Conservation (phyloP, 2,797 vertebrate genomes). For the Margarornis squamiger region DNA sequence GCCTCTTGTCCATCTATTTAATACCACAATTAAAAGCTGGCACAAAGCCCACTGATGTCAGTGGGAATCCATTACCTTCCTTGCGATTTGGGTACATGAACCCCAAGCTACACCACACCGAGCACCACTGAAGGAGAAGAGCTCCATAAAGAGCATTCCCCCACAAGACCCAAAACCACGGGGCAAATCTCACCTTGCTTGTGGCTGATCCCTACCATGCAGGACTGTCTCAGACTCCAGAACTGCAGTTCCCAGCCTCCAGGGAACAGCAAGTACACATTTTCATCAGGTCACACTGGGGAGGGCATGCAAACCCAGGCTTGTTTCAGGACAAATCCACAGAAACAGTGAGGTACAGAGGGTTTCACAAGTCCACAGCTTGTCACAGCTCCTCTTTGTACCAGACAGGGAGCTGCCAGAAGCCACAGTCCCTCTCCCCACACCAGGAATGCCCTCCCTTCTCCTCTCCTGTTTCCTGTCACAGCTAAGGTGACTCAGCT, state of each 20-base stretch:
- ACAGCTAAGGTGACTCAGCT: not conserved
- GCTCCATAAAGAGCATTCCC: not conserved
- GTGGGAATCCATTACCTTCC: not conserved
- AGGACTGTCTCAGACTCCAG: not conserved
- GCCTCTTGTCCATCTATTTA: not conserved
- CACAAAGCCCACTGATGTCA: not conserved
- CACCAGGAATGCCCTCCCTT: not conserved
- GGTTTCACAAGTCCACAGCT: not conserved
- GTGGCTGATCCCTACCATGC: not conserved
- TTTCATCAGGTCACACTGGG: not conserved
- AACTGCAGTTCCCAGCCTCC: not conserved
- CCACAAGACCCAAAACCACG: not conserved
- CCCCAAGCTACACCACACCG: accelerated
- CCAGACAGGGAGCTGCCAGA: not conserved
- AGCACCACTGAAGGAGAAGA: not conserved
- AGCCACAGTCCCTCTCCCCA: not conserved
- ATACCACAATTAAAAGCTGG: not conserved
- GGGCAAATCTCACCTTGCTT: not conserved
- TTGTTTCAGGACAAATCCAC: conserved; percentile 39
- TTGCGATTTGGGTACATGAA: accelerated
- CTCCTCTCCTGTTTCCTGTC: not conserved
- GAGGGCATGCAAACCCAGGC: conserved; percentile 34
- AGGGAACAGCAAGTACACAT: not conserved
- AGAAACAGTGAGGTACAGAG: not conserved
- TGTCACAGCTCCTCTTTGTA: not conserved